Evolutionary conservation across 2,888 invertebrate species (phyloP).

Genomic region (Pheosia tremula): DNA sequence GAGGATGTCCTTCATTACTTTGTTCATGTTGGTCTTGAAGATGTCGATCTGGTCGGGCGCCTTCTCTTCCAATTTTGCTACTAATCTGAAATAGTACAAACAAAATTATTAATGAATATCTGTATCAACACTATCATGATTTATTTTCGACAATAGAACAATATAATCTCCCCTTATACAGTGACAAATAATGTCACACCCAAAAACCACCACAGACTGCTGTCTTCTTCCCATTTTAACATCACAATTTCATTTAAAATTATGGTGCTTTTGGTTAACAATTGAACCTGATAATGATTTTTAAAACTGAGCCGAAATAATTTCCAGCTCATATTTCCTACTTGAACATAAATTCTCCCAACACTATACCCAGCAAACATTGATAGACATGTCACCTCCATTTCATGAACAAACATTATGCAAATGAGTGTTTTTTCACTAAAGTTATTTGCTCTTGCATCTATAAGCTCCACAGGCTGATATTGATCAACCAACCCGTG

Average conservation of each 20-base stretch:
- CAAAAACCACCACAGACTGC: no score
- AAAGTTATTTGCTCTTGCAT: slow-evolving; percentile 75
- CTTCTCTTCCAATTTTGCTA: slow-evolving; percentile 91
- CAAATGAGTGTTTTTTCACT: slow-evolving; percentile 75
- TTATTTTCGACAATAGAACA: no score
- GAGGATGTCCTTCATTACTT: slow-evolving; percentile 96
- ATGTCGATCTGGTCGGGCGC: slow-evolving; percentile 93
- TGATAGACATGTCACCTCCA: slow-evolving; percentile 66
- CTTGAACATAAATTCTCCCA: neutral
- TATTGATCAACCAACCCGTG: slow-evolving; percentile 57
- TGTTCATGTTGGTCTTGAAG: slow-evolving; percentile 96
- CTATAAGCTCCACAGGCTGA: slow-evolving; percentile 64
- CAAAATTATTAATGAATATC: neutral
- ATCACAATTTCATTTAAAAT: no score
- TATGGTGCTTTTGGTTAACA: no score
- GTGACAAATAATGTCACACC: no score
- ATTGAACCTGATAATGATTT: no score
- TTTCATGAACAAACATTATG: slow-evolving; percentile 77
- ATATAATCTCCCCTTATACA: no score
- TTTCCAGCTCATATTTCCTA: neutral
- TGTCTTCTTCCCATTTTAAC: no score
- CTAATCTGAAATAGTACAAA: slow-evolving; percentile 83
- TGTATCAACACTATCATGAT: no score
- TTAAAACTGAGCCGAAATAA: no score
- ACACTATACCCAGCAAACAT: neutral